Percentiles rank a stretch among this genome's conserved stretches.
Conservation (phyloP, 2,113 vertebrate species). For the Anser cygnoides region DNA sequence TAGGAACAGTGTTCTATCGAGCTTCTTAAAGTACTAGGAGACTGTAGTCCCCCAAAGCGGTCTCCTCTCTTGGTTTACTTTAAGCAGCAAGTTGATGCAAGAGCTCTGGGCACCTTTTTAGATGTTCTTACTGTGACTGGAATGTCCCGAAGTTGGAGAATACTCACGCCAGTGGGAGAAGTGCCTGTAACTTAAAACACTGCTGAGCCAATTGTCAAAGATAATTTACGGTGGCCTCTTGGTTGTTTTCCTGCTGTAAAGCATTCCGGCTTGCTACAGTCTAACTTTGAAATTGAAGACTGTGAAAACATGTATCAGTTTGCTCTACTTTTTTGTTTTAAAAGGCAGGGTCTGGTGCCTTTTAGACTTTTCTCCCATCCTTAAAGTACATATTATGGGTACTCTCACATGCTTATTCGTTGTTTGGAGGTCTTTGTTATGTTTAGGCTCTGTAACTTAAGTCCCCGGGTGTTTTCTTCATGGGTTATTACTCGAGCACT, state of each 20-base stretch:
- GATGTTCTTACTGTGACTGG: neutral
- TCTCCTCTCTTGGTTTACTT: neutral
- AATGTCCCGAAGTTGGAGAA: neutral
- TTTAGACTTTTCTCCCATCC: neutral
- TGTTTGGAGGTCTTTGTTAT: neutral
- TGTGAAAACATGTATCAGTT: neutral
- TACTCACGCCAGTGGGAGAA: neutral
- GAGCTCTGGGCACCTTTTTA: neutral
- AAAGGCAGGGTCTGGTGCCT: neutral
- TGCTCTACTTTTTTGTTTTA: neutral
- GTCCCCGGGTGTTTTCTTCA: neutral
- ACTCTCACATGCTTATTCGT: neutral
- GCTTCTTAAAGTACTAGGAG: neutral
- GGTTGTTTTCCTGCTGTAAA: neutral
- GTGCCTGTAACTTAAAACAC: neutral
- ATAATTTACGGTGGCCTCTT: neutral
- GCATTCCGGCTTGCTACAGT: neutral
- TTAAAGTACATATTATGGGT: neutral
- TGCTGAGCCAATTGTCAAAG: neutral
- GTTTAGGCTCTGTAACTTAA: neutral
- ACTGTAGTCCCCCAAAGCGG: neutral
- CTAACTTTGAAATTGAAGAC: neutral
- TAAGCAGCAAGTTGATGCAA: neutral
- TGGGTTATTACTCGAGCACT: neutral
- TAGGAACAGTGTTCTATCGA: neutral